Conservation (phyloP, 2,113 vertebrate species). For the Carassius auratus region DNA sequence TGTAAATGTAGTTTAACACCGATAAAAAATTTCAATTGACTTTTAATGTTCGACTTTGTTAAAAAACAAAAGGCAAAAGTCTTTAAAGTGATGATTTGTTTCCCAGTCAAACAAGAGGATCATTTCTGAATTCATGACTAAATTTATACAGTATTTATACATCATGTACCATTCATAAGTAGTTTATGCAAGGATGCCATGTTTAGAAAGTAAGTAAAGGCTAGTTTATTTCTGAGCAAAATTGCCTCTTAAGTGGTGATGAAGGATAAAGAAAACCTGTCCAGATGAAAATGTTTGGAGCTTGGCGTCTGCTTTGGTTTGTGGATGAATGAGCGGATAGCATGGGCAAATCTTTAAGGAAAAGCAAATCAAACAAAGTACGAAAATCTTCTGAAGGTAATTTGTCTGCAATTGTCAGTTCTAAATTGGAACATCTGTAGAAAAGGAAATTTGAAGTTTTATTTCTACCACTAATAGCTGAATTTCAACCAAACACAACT, state of each 20-base stretch:
- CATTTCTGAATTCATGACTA: slow-evolving; percentile 8
- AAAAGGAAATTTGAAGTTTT: slow-evolving; percentile 61
- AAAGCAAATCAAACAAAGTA: slow-evolving; percentile 47
- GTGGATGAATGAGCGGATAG: slow-evolving; percentile 29
- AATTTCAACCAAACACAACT: slow-evolving; percentile 45
- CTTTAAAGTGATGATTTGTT: neutral
- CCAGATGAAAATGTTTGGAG: slow-evolving; percentile 47
- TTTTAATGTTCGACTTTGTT: neutral
- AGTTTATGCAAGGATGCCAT: neutral
- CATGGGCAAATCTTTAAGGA: slow-evolving; percentile 34
- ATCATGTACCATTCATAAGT: slow-evolving; percentile 2
- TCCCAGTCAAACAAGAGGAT: neutral
- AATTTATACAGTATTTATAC: too few species aligned
- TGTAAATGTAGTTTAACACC: slow-evolving; percentile 38
- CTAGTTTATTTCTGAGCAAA: slow-evolving; percentile 40
- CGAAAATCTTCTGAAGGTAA: slow-evolving; percentile 67
- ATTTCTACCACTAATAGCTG: slow-evolving; percentile 63
- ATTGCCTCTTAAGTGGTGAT: slow-evolving; percentile 35
- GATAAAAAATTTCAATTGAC: slow-evolving; percentile 42
- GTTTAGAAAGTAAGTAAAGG: slow-evolving; percentile 43
- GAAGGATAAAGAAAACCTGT: slow-evolving; percentile 47
- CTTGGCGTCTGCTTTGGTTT: slow-evolving; percentile 38
- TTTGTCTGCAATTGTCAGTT: slow-evolving; percentile 72
- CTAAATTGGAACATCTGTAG: slow-evolving; percentile 57
- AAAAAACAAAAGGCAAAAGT: slow-evolving; percentile 10